These are phyloP conservation scores for Cheilosia grossa DNA, from an alignment of 2,888 invertebrate genomes.

Conservation along the genomic window DNA sequence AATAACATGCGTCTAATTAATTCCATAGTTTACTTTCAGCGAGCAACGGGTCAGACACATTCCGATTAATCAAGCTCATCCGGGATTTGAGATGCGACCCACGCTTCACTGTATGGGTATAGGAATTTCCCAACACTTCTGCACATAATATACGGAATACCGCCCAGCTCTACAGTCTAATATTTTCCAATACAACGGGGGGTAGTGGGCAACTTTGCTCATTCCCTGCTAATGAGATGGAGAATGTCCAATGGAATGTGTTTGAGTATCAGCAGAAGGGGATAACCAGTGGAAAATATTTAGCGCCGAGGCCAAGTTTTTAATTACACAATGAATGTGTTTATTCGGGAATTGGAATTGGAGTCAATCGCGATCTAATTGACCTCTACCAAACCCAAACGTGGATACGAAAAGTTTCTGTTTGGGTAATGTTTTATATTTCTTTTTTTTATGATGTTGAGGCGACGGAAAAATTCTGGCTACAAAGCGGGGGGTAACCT, in stretches of 20 bases:
- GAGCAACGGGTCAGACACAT: constrained; percentile 68
- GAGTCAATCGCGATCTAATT: constrained; percentile 49
- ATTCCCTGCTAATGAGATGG: constrained; percentile 52
- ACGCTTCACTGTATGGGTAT: constrained; percentile 39
- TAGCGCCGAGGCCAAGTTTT: constrained; percentile 3
- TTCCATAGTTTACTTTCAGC: constrained; percentile 76
- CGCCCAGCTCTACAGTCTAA: background rate
- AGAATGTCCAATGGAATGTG: constrained; percentile 63
- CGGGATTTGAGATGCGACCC: constrained; percentile 69
- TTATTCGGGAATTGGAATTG: background rate
- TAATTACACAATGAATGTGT: constrained; percentile 42
- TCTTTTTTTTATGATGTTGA: background rate
- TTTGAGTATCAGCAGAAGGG: background rate
- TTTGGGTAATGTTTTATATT: background rate
- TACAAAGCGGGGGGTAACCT: too few species aligned
- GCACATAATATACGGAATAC: background rate
- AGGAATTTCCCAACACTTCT: constrained; percentile 16
- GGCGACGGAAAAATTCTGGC: background rate
- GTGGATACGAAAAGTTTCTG: background rate
- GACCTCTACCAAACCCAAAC: constrained; percentile 2
- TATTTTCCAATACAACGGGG: background rate
- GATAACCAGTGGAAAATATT: constrained; percentile 1
- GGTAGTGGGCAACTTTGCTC: constrained; percentile 6
- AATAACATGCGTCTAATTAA: constrained; percentile 77
- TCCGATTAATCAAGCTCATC: constrained; percentile 75